Conservation (phyloP, 2,888 invertebrate species). For the Bellardia pandia region DNA sequence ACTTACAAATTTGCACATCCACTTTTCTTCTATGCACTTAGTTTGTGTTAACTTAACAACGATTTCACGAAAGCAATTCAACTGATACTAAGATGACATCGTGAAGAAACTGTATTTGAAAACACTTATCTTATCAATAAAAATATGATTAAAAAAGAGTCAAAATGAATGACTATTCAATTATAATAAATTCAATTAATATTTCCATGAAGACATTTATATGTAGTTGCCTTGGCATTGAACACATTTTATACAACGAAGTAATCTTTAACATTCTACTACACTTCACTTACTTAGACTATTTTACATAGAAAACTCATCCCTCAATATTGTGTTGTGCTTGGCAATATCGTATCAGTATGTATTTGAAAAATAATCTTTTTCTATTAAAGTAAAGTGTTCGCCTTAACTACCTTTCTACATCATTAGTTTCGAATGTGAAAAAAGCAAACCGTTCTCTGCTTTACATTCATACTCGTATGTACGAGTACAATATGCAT, state of each 20-base stretch:
- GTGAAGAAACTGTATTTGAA: neutral
- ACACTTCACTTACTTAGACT: neutral
- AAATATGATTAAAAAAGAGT: neutral
- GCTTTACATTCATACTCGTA: neutral
- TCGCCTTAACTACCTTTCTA: slow-evolving; percentile 64
- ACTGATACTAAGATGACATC: neutral
- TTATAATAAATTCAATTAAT: slow-evolving; percentile 32
- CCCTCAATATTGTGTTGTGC: neutral
- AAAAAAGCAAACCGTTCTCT: slow-evolving; percentile 15
- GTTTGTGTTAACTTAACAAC: too few relatives aligned
- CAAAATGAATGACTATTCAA: neutral
- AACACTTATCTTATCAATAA: slow-evolving; percentile 14
- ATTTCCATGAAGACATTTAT: neutral
- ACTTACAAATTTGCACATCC: too few relatives aligned
- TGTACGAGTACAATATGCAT: neutral
- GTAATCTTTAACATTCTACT: neutral
- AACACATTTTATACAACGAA: neutral
- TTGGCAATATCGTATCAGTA: neutral
- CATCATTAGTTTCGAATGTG: slow-evolving; percentile 65
- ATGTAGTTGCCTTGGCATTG: neutral
- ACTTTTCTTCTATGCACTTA: too few relatives aligned
- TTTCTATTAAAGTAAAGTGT: slow-evolving; percentile 53
- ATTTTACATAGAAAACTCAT: neutral
- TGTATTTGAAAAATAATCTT: slow-evolving; percentile 48
- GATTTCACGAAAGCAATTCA: too few relatives aligned